These are phyloP conservation scores for Egretta garzetta DNA, from an alignment of 2,113 vertebrate species.

Conservation along the genomic window DNA sequence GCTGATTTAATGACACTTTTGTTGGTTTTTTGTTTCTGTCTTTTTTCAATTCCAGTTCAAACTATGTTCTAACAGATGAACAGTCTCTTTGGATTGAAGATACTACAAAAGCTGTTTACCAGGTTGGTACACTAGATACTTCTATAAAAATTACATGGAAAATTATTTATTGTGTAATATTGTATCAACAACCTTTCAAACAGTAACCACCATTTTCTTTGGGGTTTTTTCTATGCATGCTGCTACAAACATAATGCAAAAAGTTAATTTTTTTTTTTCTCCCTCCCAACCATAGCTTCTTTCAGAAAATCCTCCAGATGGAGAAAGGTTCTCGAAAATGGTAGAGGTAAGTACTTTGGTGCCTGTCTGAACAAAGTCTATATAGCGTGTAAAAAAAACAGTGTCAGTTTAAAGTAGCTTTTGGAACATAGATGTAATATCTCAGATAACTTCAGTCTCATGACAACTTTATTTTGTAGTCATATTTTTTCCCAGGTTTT, in stretches of 20 bases:
- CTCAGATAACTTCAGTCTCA: background rate
- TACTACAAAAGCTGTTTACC: slow-evolving; percentile 93
- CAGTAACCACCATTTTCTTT: background rate
- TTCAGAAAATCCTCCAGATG: slow-evolving; percentile 93
- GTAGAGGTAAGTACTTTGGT: slow-evolving; percentile 85
- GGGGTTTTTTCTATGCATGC: background rate
- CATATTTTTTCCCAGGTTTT: background rate
- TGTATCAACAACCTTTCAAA: background rate
- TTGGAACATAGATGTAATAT: background rate
- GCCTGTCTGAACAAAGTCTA: background rate
- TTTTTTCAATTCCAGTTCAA: slow-evolving; percentile 80
- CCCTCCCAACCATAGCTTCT: slow-evolving; percentile 82
- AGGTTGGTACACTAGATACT: slow-evolving; percentile 80
- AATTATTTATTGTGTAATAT: background rate
- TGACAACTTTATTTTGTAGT: background rate
- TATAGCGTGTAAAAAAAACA: background rate
- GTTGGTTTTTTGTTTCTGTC: background rate
- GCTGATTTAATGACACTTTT: background rate
- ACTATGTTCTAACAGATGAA: slow-evolving; percentile 91
- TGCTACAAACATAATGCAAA: background rate
- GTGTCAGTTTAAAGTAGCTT: background rate
- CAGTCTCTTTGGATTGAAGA: slow-evolving; percentile 97
- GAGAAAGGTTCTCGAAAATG: slow-evolving; percentile 93
- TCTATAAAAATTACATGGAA: background rate
- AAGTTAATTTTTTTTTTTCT: background rate